Evolutionary conservation across 2,797 vertebrate genomes (phyloP), one percentile per base, ranked within the genome.

Genomic region (Sylvilagus floridanus): DNA sequence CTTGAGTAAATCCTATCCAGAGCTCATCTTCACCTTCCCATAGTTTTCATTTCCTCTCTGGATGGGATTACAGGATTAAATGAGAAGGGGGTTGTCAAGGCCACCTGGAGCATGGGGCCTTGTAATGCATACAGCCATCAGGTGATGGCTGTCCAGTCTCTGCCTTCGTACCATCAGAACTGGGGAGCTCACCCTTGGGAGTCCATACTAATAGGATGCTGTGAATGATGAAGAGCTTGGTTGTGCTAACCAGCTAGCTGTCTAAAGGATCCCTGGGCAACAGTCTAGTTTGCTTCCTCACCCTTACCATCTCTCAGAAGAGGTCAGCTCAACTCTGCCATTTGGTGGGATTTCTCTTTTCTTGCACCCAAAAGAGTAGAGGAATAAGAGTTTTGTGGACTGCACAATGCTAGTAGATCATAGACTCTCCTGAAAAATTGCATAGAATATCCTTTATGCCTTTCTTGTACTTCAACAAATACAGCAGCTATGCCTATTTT

Each of bases 81-180:
- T 50, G 63, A 32, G 28, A 47, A 47, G 26, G 50, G 3, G 37
- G 2, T 2, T 4, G 11, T 13, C 10, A 1, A 85, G 9, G 54
- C 2, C 24, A 12, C 0, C 4, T 16, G 28, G 32, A 30, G 26
- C 32, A 24, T 14, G 1, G 7, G 52, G 37, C 47, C 12, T 30
- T 5, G 24, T 28, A 22, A 2, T 12, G 4, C 6, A 17, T 22
- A 21, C 12, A 30, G 19, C 26, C 62, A 32, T 5, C 11, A 9
- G 12, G 26, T 63, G 50, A 37, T 6, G 22, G 21, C 28, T 57
- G n/a, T 24, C 7, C 6, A 4, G 30, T 13, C 68, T 60, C 24
- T 88, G 14, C 88, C 72, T 28, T 1, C 14, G 24, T 28, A 24
- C 63, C 14, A 0, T 19, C 47, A 7, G 6, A 68, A 5, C n/a